Conservation (phyloP, 2,888 invertebrate species). For the Machimus rusticus region DNA sequence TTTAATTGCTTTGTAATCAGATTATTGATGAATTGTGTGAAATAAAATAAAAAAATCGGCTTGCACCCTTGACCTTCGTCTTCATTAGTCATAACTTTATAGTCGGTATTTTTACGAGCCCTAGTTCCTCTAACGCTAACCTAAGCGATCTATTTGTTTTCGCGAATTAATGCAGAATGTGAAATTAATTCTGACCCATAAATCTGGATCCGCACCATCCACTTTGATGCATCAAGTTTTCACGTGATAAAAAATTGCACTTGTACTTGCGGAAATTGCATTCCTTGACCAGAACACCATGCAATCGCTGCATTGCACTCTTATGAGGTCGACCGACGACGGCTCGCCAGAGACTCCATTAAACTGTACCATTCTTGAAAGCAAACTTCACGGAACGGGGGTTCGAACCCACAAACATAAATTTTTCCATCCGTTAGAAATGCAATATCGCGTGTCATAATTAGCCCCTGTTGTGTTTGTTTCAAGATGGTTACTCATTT, state of each 20-base stretch:
- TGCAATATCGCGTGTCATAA: neutral
- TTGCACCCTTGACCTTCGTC: neutral
- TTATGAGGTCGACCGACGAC: neutral
- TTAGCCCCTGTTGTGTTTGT: neutral
- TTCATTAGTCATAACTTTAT: neutral
- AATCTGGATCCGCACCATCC: neutral
- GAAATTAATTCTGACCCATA: slow-evolving; percentile 25
- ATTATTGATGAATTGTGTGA: too few relatives aligned
- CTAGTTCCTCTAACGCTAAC: neutral
- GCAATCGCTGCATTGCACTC: neutral
- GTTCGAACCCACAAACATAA: slow-evolving; percentile 19
- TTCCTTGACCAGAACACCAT: neutral
- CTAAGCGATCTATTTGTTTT: neutral
- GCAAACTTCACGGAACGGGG: neutral
- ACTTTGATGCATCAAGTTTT: neutral
- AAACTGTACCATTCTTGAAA: neutral
- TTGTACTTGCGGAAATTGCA: neutral
- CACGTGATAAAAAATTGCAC: neutral
- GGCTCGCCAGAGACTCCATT: neutral
- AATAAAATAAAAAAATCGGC: too few relatives aligned
- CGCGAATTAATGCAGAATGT: neutral
- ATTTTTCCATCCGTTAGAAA: slow-evolving; percentile 5
- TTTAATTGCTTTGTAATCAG: too few relatives aligned
- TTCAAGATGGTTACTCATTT: neutral
- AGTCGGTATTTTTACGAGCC: neutral